Evolutionary conservation across 2,888 invertebrate genomes (phyloP), one percentile per base, ranked within the genome.

Genomic region (Phengaris alcon): DNA sequence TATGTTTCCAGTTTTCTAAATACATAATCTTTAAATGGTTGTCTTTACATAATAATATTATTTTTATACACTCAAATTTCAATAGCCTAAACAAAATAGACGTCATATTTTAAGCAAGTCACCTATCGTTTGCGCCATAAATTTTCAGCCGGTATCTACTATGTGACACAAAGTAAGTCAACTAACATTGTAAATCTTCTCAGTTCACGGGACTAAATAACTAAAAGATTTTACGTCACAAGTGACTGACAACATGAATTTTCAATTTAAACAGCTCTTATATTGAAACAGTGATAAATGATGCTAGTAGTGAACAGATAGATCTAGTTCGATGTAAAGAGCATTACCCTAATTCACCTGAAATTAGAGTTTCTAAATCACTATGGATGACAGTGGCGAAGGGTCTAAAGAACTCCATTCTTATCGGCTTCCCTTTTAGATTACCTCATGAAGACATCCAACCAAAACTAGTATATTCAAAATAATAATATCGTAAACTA

Each of bases 81-180:
- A 22, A 22, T 22, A 22, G 22, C 22, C 22, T 22, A 22, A 22
- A 22, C 22, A 22, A 22, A 22, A 22, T 22, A 22, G 22, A n/a
- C n/a, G n/a, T 1, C 22, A 22, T 22, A 22, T 22, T 22, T 48
- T 48, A 7, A 15, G 6, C 15, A 8, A 55, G 12, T n/a, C 72
- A 51, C 73, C 22, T 75, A 35, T 83, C 15, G 74, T 81, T 85
- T 80, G 74, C 9, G 52, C 79, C 74, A 12, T 10, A 57, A 64
- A 78, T 77, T 79, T 82, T 82, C 82, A 82, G 83, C 78, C 77
- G 78, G 82, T 81, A 84, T 86, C 84, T 86, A 88, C 86, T 85
- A 77, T 86, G 88, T 89, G 88, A 87, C 86, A 88, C 87, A 90
- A 89, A 89, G 89, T 87, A 87, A 87, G 87, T 87, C 82, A 87